These are phyloP conservation scores for Torymus aiolomorphi DNA, from an alignment of 2,888 invertebrate species.

Conservation along the genomic window DNA sequence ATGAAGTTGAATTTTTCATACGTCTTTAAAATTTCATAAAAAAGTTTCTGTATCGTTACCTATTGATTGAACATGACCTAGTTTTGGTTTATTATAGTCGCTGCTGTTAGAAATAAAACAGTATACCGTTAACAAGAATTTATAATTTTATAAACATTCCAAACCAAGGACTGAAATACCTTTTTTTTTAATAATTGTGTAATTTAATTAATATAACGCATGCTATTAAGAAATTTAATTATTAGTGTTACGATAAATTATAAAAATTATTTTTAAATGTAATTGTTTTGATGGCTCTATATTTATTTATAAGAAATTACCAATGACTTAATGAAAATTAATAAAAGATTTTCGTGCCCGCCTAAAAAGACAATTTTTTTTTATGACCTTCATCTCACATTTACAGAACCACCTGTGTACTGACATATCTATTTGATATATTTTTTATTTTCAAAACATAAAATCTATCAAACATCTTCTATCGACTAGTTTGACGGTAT, in stretches of 20 bases:
- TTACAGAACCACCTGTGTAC: slow-evolving; percentile 29
- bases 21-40: slow-evolving; percentile 1
- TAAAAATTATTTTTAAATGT: too few relatives aligned
- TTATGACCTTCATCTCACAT: background rate
- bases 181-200: too few relatives aligned
- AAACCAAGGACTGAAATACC: too few relatives aligned
- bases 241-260: too few relatives aligned
- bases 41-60: slow-evolving; percentile 29
- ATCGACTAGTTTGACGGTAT: background rate
- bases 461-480: slow-evolving; percentile 2
- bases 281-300: too few relatives aligned
- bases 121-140: slow-evolving; percentile 20
- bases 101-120: slow-evolving; percentile 32
- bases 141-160: slow-evolving; percentile 3
- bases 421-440: background rate
- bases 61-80: slow-evolving; percentile 52
- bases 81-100: slow-evolving; percentile 48
- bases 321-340: too few relatives aligned
- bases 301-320: too few relatives aligned
- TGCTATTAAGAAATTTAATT: too few relatives aligned
- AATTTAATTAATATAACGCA: too few relatives aligned
- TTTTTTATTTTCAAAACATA: slow-evolving; percentile 14
- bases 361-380: too few relatives aligned
- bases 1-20: background rate
- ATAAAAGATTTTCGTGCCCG: too few relatives aligned